phyloP scores from a whole-genome alignment of 2,888 invertebrate species.

The Deroplatys truncata region DNA sequence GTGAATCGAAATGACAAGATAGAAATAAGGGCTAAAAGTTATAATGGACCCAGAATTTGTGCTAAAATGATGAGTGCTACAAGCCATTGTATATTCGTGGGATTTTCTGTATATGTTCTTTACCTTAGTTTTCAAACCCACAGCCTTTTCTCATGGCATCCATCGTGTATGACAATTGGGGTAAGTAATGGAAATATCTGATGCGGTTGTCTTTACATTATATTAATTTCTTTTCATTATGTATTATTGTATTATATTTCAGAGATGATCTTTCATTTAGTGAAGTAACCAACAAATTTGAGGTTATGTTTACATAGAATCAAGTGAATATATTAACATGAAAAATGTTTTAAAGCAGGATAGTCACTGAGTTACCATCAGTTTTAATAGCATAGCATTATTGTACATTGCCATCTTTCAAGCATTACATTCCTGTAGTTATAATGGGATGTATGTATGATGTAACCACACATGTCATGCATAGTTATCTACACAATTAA shows the following conservation, averaged over 20 bases:
- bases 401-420: too few species aligned
- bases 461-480: too few species aligned
- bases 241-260: too few species aligned
- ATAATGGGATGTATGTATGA: too few species aligned
- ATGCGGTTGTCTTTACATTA: too few species aligned
- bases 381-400: not conserved
- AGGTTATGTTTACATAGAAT: not conserved
- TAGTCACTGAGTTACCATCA: not conserved
- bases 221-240: too few species aligned
- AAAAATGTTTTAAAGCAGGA: not conserved
- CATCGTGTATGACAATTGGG: slow-evolving; percentile 27
- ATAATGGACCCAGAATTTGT: not conserved
- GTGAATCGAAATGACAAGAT: not conserved
- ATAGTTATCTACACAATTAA: too few species aligned
- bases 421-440: too few species aligned
- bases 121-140: slow-evolving; percentile 18
- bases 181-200: slow-evolving; percentile 9
- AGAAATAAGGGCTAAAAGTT: not conserved
- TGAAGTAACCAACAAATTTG: not conserved
- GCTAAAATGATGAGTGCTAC: slow-evolving; percentile 19
- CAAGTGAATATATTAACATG: not conserved
- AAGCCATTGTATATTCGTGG: slow-evolving; percentile 18
- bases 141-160: slow-evolving; percentile 27
- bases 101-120: slow-evolving; percentile 16
- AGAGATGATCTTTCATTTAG: too few species aligned